Conservation (phyloP, 2,888 invertebrate species). For the Arctia plantaginis region DNA sequence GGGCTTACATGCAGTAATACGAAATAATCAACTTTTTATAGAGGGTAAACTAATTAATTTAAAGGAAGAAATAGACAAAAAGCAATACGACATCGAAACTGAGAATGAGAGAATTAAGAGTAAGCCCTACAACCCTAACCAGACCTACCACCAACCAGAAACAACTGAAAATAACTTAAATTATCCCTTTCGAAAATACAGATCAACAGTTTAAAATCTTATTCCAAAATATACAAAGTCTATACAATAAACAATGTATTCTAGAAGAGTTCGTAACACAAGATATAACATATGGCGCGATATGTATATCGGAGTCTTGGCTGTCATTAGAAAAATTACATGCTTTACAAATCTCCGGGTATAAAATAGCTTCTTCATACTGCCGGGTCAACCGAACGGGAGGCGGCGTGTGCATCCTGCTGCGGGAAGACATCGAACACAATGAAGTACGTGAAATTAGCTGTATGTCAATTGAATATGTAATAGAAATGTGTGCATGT, state of each 20-base stretch:
- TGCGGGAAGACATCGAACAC: not conserved
- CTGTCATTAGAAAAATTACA: not conserved
- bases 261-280: not conserved
- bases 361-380: not conserved
- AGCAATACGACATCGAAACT: not conserved
- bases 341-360: not conserved
- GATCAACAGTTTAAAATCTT: not conserved
- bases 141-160: no score
- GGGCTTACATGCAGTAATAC: not conserved
- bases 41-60: no score
- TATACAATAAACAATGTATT: no score
- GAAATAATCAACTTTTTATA: not conserved
- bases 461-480: not conserved
- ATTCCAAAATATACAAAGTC: no score
- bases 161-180: no score
- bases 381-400: not conserved
- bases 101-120: no score
- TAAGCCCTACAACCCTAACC: no score
- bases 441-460: not conserved
- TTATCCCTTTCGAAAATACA: no score
- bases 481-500: not conserved
- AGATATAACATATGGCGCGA: not conserved
- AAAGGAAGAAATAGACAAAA: not conserved
- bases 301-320: not conserved
- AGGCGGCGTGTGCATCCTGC: no score